Base-by-base conservation (phyloP, 1,140 invertebrate species). In the Mactra quadrangularis region DNA sequence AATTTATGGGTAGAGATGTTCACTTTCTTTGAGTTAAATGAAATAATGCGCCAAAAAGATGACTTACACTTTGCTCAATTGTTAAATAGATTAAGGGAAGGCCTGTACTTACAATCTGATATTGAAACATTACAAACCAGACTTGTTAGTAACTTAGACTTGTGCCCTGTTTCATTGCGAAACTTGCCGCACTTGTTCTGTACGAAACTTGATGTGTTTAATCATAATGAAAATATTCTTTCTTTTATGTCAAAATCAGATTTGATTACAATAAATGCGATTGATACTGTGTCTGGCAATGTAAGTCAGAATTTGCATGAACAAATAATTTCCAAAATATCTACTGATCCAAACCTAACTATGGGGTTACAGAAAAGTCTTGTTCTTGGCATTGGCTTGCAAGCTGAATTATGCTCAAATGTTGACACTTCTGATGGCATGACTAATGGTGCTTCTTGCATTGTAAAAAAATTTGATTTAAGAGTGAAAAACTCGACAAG, bases 381-480 rank as follows among this genome's bases (percentile, higher is more conserved):
- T 7, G 31, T 31, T 35, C 53, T 81, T 53, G 82, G 76, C 27
- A 52, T 83, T 29, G 59, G 53, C 19, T 57, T 83, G 55, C 62
- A n/a, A 22, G 47, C 19, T 52, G 9, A 52, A 52, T n/a, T n/a
- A n/a, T 77, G 74, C 35, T 70, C 47, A 6, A 84, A 84, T 79
- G 38, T 86, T 50, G 59, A 84, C 47, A 66, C 76, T 19, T 29
- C 25, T 64, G 82, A 86, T 84, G 82, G 82, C 11, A 33, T 86
- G 11, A 86, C 85, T 17, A 86, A 86, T 82, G 77, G 85, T 62
- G 78, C 84, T 17, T 70, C 78, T 17, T 81, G 82, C 35, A 35
- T 59, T 13, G 19, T 84, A 57, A 81, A 77, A 53, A 55, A 71
- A 31, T 45, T 77, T 62, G 85, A 86, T 38, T 82, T 55, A 50